Percentiles rank a stretch among this genome's conserved stretches.
phyloP scores from a whole-genome alignment of 2,888 invertebrate genomes.

The Diplazon laetatorius region DNA sequence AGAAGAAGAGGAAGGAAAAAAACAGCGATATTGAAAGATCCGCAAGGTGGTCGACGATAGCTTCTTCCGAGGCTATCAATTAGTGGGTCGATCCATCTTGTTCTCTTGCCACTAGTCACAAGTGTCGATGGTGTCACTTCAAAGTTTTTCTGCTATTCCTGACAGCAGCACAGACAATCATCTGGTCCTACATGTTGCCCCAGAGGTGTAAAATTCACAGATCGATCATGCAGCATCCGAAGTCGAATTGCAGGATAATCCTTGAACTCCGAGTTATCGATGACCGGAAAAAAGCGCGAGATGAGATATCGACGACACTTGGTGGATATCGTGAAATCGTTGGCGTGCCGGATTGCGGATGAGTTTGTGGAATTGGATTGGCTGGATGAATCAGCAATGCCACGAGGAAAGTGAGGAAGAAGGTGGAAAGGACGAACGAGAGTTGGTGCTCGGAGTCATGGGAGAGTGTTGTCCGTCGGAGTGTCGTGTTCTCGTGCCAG shows the following conservation, averaged over 20 bases:
- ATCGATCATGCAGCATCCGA: slow-evolving; percentile 28
- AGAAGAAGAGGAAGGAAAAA: slow-evolving; percentile 40
- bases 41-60: slow-evolving; percentile 57
- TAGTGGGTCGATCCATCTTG: slow-evolving; percentile 74
- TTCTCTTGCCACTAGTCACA: slow-evolving; percentile 62
- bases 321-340: background rate
- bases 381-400: background rate
- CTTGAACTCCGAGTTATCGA: background rate
- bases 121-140: slow-evolving; percentile 67
- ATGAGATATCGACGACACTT: slow-evolving; percentile 23
- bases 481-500: too few species aligned
- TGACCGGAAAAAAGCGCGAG: background rate
- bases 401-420: slow-evolving; percentile 14
- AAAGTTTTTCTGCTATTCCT: background rate
- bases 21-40: slow-evolving; percentile 33
- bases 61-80: slow-evolving; percentile 70
- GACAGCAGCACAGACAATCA: too few species aligned
- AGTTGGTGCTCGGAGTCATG: background rate
- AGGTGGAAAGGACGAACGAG: slow-evolving; percentile 37
- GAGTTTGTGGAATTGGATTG: background rate
- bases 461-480: too few species aligned
- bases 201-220: slow-evolving; percentile 21
- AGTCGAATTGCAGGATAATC: slow-evolving; percentile 9
- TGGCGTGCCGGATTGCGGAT: background rate
- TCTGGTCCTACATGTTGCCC: background rate